Evolutionary conservation across 2,888 invertebrate species (phyloP), one percentile per base, ranked within the genome.

Genomic region (Drosophila nr. perissopoda): DNA sequence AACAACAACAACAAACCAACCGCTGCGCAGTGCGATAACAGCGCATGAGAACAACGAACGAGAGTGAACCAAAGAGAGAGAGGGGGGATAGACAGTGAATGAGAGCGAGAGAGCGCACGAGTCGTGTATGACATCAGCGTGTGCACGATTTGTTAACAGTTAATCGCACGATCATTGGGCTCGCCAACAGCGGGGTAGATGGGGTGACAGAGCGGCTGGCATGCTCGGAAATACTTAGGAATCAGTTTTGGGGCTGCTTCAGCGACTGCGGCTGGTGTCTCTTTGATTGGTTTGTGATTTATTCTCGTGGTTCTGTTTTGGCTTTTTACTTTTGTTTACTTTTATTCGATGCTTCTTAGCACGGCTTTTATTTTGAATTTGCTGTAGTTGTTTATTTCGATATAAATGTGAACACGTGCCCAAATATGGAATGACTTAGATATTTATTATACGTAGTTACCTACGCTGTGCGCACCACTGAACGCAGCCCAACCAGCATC

Each of bases 111-210:
- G 80, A 29, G 58, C 25, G 29, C 48, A 57, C 25, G 34, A 63
- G 54, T 65, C 79, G 59, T 69, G 82, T 73, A 87, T 87, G 87
- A 87, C 90, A 87, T 87, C 87, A 87, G 90, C 87, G 89, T 89
- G 89, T 87, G 87, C 89, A 88, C 90, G 90, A 88, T 86, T 87
- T 81, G 87, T 90, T 89, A 90, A 87, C 87, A 90, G 87, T 90
- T 90, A 90, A 87, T 72, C 87, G 76, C 82, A 76, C 82, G 81
- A 87, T 79, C 89, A 40, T 42, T 65, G 25, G 31, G 29, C 57
- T 21, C 13, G 40, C 52, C 27, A 53, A 31, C 27, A 45, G 38
- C 52, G 59, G 36, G 36, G 27, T 27, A 27, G 36, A 25, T 10
- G 25, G 27, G 57, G 48, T 34, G 29, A 27, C 27, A 45, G 29